Conservation (phyloP, 2,797 vertebrate genomes). For the Peromyscus nudipes region DNA sequence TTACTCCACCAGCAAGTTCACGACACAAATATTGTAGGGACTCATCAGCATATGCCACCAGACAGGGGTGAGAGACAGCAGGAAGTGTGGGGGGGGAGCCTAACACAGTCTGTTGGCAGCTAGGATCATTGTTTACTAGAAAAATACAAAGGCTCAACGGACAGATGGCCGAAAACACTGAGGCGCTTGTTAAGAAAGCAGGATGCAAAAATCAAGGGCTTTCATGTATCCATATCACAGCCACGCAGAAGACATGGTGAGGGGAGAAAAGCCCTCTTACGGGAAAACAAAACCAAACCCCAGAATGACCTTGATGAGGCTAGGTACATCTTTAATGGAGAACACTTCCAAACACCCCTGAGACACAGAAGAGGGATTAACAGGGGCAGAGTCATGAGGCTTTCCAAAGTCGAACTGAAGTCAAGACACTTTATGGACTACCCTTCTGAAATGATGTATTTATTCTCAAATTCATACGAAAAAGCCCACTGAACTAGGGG, state of each 20-base stretch:
- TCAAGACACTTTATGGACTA: not conserved
- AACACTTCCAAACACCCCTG: not conserved
- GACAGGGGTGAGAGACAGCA: not conserved
- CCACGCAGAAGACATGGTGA: not conserved
- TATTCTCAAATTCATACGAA: not conserved
- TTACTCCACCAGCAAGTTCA: not conserved
- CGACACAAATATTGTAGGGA: accelerated
- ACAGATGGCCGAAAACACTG: not conserved
- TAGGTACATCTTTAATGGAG: not conserved
- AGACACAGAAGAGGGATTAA: not conserved
- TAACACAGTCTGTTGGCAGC: not conserved
- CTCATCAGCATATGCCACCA: not conserved
- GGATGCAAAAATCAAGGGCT: not conserved
- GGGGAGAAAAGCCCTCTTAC: not conserved
- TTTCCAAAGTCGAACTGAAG: not conserved
- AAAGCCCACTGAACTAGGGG: not conserved
- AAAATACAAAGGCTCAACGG: not conserved
- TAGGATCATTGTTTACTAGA: not conserved
- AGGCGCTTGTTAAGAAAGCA: not conserved
- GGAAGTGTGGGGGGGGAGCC: not conserved
- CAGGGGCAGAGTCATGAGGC: not conserved
- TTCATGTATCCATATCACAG: not conserved
- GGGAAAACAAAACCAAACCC: not conserved
- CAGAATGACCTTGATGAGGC: not conserved
- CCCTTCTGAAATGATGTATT: not conserved